Conservation (phyloP, 2,113 vertebrate genomes). For the Callipepla squamata region DNA sequence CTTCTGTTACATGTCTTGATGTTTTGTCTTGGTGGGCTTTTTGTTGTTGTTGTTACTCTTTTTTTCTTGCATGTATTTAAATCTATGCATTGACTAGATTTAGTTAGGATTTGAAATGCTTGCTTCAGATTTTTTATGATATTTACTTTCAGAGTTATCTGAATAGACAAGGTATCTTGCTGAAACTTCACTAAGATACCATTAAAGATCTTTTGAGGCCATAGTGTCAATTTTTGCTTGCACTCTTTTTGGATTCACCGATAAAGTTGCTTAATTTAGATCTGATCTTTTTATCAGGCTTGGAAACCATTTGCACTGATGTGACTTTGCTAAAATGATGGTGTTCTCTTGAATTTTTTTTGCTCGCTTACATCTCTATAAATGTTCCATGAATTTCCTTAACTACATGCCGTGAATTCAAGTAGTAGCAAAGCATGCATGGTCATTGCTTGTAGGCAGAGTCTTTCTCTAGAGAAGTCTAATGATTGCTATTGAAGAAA, state of each 20-base stretch:
- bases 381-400: not conserved
- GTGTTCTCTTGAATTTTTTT: not conserved
- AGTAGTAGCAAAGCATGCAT: not conserved
- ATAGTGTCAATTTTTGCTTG: not conserved
- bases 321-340: not conserved
- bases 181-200: not conserved
- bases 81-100: not conserved
- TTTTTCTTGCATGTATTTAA: not conserved
- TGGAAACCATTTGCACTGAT: not conserved
- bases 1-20: not conserved
- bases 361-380: not conserved
- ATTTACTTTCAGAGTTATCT: not conserved
- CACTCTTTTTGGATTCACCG: not conserved
- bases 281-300: not conserved
- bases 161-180: not conserved
- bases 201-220: not conserved
- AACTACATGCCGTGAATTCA: not conserved
- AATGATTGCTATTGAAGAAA: not conserved
- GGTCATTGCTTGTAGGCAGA: not conserved
- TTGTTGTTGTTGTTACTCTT: not conserved
- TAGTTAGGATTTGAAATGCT: constrained; percentile 6
- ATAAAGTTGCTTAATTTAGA: not conserved
- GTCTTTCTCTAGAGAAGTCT: not conserved
- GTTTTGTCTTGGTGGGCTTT: not conserved
- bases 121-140: not conserved